These are phyloP conservation scores for Gallinago nigripennis DNA, from an alignment of 2,797 vertebrate genomes.

Conservation along the genomic window DNA sequence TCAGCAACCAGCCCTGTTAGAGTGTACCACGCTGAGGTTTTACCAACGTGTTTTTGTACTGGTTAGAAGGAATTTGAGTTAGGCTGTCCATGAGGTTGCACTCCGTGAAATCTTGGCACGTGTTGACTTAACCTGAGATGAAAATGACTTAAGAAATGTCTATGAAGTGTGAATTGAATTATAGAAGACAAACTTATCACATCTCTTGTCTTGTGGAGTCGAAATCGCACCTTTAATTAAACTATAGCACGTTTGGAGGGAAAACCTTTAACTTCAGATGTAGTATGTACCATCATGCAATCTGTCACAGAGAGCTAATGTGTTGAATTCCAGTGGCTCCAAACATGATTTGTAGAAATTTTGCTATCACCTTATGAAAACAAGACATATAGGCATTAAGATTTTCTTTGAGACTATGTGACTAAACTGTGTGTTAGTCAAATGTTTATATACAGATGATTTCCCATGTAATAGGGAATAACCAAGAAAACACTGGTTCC, in stretches of 20 bases:
- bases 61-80: background rate
- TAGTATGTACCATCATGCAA: background rate
- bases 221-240: constrained; percentile 29
- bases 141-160: background rate
- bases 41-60: background rate
- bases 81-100: background rate
- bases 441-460: background rate
- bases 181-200: background rate
- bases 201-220: background rate
- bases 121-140: background rate
- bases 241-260: background rate
- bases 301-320: background rate
- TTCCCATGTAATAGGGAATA: background rate
- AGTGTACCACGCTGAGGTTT: background rate
- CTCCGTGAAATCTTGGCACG: background rate
- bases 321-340: background rate
- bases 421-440: background rate
- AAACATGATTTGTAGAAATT: background rate
- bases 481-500: background rate
- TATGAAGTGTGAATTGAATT: background rate
- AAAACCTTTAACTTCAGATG: background rate
- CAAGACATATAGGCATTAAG: background rate
- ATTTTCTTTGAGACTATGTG: background rate
- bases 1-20: background rate
- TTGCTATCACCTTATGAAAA: background rate